Conservation (phyloP, 1,140 invertebrate genomes). For the Leptinotarsa texana region DNA sequence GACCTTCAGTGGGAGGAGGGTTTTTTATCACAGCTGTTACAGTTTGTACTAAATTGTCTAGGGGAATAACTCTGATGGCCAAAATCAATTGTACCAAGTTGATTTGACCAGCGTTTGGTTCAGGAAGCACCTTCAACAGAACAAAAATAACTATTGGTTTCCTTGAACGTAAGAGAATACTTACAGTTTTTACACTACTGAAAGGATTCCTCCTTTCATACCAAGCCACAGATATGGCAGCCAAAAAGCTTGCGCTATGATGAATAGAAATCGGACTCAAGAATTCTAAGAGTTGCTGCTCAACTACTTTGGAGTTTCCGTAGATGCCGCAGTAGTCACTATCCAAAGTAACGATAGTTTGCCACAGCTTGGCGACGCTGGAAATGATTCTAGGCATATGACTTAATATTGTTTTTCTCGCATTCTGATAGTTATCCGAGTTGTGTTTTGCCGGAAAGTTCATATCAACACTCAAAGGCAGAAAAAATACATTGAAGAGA, state of each 20-base stretch:
- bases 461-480: conserved; percentile 45
- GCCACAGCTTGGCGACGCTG: conserved; percentile 80
- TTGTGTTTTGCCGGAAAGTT: conserved; percentile 49
- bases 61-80: conserved; percentile 81
- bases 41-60: conserved; percentile 85
- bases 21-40: conserved; percentile 80
- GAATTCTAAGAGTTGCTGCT: conserved; percentile 81
- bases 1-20: conserved; percentile 70
- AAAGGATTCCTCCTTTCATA: conserved; percentile 69
- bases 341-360: conserved; percentile 62
- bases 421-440: conserved; percentile 63
- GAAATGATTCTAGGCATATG: conserved; percentile 82
- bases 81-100: conserved; percentile 80
- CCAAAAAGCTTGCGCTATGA: conserved; percentile 81
- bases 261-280: conserved; percentile 86
- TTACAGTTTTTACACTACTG: conserved; percentile 59
- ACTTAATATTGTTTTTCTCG: conserved; percentile 74
- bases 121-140: conserved; percentile 62
- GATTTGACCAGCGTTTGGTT: conserved; percentile 72
- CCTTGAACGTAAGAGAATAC: conserved; percentile 11
- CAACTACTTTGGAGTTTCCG: conserved; percentile 68
- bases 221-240: conserved; percentile 88
- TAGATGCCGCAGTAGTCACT: conserved; percentile 59
- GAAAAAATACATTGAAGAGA: conserved; percentile 76
- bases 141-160: neutral